Conservation (phyloP, 2,888 invertebrate genomes). For the Chymomyza procnemis region DNA sequence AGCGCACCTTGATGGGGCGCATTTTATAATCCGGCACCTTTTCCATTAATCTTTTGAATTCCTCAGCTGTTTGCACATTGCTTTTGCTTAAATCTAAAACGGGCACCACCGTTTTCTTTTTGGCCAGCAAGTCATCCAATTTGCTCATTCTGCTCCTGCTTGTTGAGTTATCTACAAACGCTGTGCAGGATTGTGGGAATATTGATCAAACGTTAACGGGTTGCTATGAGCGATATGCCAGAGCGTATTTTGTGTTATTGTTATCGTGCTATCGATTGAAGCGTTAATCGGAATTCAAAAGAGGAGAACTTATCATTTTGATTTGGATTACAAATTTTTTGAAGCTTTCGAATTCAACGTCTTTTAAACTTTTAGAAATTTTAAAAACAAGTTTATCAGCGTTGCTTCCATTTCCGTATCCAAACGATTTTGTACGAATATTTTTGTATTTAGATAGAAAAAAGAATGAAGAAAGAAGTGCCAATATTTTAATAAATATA, state of each 20-base stretch:
- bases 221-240: not conserved
- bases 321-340: no score
- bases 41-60: slow-evolving; percentile 89
- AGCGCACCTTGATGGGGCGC: slow-evolving; percentile 89
- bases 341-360: no score
- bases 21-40: slow-evolving; percentile 95
- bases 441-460: no score
- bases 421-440: no score
- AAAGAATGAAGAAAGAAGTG: no score
- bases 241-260: slow-evolving; percentile 2
- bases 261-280: not conserved
- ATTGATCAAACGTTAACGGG: slow-evolving; percentile 6
- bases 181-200: not conserved
- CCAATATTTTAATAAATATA: no score
- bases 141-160: slow-evolving; percentile 80
- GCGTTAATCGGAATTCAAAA: no score
- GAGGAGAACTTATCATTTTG: no score
- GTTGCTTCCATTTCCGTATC: no score
- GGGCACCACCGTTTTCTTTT: slow-evolving; percentile 90
- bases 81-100: slow-evolving; percentile 91
- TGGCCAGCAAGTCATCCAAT: slow-evolving; percentile 89
- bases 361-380: no score
- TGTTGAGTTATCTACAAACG: not conserved
- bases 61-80: slow-evolving; percentile 87
- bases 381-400: no score